These are phyloP conservation scores for Asbolus verrucosus DNA, from an alignment of 1,140 invertebrate species.

Conservation along the genomic window DNA sequence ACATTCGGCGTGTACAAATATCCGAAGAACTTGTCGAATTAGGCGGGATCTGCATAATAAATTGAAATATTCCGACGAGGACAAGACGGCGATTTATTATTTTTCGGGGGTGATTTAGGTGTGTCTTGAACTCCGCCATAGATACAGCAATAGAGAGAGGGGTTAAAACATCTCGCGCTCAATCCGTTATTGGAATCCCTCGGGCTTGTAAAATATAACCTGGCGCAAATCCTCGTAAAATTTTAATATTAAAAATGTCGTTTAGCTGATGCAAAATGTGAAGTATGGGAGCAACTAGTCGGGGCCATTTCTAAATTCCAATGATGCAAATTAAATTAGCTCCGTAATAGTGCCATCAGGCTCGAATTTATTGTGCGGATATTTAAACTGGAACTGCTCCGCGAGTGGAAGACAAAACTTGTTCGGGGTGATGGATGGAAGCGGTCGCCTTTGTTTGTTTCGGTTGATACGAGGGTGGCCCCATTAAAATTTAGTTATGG, in stretches of 20 bases:
- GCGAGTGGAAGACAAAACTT: too few species aligned
- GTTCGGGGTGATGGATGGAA: too few species aligned
- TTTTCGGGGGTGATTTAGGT: background rate
- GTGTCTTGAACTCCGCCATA: conserved; percentile 3
- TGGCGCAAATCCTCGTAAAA: conserved; percentile 51
- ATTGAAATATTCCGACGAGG: background rate
- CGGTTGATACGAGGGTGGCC: too few species aligned
- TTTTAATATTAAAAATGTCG: conserved; percentile 55
- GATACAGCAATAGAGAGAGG: conserved; percentile 4
- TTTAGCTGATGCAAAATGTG: conserved; percentile 46
- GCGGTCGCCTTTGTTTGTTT: conserved; percentile 10
- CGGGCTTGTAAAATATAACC: conserved; percentile 51
- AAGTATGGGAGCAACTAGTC: conserved; percentile 24
- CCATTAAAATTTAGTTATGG: too few species aligned
- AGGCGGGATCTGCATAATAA: too few species aligned
- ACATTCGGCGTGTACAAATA: too few species aligned
- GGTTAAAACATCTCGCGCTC: conserved; percentile 20
- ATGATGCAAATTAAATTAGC: conserved; percentile 19
- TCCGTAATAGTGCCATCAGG: background rate
- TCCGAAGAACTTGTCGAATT: too few species aligned
- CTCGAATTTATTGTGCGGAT: conserved; percentile 31
- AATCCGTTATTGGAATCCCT: conserved; percentile 48
- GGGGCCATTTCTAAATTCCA: conserved; percentile 13
- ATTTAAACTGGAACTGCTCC: conserved; percentile 19
- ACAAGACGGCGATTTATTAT: conserved; percentile 12